Evolutionary conservation across 2,113 vertebrate genomes (phyloP), one percentile per base, ranked within the genome.

Genomic region (Varanus salvator): DNA sequence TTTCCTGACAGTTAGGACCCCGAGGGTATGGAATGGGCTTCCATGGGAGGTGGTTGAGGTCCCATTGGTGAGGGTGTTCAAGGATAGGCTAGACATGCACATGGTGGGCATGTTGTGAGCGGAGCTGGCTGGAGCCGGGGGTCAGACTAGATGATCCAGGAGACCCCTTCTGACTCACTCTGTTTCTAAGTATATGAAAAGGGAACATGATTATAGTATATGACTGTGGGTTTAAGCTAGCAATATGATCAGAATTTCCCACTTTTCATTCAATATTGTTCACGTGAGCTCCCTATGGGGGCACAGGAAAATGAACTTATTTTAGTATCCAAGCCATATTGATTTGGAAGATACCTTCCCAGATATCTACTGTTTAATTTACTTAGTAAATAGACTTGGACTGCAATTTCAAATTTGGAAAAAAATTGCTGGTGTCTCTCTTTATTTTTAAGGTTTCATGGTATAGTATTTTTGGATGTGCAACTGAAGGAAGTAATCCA

Each of bases 401-500:
- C 11, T 81, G 15, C 57, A 83, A 3, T n/a, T 64, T 83, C 8
- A 34, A 11, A 23, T 3, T 14, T 44, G 93, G 91, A 64, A 88
- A 0, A 76, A 77, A 38, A 3, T 87, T 77, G 31, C 68, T 72
- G 7, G 89, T 90, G 0, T 95, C 19, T 57, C 3, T 75, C 29
- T 34, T 89, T 93, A 95, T 87, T 77, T 94, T 48, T 68, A 84
- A 98, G 99, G 98, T 99, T 90, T 96, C 96, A 3, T 99, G 98
- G 98, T 99, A 99, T 92, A 96, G 97, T 93, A 97, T 99, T 93
- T 98, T 97, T 34, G 98, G 98, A 27, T 97, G 93, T 92, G 96
- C 96, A 93, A 98, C 97, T 50, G 96, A 96, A 90, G 96, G 97
- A 83, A 93, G 96, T 84, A 98, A 97, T 88, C 87, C 17, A 21